Evolutionary conservation across 2,113 vertebrate genomes (phyloP).

Genomic region (Gymnorhina tibicen): DNA sequence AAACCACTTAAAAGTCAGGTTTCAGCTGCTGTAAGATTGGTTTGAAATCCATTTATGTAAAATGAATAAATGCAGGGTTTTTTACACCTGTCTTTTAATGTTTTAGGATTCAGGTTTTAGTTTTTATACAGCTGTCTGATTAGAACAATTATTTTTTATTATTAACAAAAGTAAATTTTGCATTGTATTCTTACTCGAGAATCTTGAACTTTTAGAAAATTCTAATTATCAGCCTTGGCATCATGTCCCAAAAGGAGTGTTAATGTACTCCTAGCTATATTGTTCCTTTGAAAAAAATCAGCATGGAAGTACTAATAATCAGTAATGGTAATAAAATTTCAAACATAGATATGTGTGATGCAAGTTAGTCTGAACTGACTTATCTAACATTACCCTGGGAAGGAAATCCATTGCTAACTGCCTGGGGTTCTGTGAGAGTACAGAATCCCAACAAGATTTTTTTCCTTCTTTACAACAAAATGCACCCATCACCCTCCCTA

Average conservation of each 20-base stretch:
- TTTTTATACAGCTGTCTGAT: neutral
- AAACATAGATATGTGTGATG: neutral
- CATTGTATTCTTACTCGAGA: neutral
- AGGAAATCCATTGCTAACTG: neutral
- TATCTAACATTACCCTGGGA: neutral
- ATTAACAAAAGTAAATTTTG: neutral
- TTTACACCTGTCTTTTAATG: neutral
- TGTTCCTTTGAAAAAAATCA: neutral
- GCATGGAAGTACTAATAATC: neutral
- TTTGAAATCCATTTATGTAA: neutral
- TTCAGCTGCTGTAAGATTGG: neutral
- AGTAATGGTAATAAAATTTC: neutral
- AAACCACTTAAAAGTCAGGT: neutral
- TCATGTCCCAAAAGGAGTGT: neutral
- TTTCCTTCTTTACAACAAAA: neutral
- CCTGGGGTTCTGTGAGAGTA: neutral
- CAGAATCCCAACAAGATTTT: neutral
- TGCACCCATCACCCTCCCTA: fast-evolving
- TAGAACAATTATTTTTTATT: neutral
- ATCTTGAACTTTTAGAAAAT: neutral
- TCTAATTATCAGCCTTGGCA: neutral
- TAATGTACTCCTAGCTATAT: neutral
- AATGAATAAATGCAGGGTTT: fast-evolving
- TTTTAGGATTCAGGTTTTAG: neutral
- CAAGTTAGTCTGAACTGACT: neutral